Conservation (phyloP, 2,113 vertebrate species). For the Pluvialis apricaria region DNA sequence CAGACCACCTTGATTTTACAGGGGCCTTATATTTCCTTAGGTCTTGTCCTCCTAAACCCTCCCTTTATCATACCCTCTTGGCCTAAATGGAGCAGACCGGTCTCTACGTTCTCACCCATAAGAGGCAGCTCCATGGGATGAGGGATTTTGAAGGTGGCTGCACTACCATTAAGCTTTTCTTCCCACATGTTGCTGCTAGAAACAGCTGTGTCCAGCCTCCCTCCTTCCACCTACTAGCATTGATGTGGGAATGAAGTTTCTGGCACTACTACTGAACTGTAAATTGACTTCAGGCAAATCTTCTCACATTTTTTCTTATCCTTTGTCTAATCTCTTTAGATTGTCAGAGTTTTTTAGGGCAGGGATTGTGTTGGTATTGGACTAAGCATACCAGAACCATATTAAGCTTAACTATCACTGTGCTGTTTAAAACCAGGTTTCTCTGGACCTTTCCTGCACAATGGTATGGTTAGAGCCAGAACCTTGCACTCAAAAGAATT, state of each 20-base stretch:
- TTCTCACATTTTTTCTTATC: constrained; percentile 2
- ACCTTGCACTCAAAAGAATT: not conserved
- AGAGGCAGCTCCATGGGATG: not conserved
- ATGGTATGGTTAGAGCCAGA: not conserved
- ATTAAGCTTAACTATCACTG: not conserved
- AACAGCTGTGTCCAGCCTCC: not conserved
- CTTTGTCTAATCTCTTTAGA: not conserved
- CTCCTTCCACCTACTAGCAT: not conserved
- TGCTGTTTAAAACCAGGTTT: not conserved
- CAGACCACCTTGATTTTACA: not conserved
- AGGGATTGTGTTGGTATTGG: not conserved
- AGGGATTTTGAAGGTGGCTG: not conserved
- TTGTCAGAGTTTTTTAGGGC: not conserved
- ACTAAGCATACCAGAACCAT: not conserved
- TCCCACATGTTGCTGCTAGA: not conserved
- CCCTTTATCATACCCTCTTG: not conserved
- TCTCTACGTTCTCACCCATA: not conserved
- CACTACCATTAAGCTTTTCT: not conserved
- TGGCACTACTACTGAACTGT: not conserved
- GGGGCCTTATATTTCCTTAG: not conserved
- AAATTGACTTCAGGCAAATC: constrained; percentile 16
- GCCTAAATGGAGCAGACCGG: not conserved
- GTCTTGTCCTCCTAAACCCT: not conserved
- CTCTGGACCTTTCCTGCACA: not conserved
- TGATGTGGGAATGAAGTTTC: not conserved